Percentiles rank a stretch among this genome's conserved stretches.
phyloP scores from a whole-genome alignment of 2,113 vertebrate genomes.

The Megaceryle maxima region DNA sequence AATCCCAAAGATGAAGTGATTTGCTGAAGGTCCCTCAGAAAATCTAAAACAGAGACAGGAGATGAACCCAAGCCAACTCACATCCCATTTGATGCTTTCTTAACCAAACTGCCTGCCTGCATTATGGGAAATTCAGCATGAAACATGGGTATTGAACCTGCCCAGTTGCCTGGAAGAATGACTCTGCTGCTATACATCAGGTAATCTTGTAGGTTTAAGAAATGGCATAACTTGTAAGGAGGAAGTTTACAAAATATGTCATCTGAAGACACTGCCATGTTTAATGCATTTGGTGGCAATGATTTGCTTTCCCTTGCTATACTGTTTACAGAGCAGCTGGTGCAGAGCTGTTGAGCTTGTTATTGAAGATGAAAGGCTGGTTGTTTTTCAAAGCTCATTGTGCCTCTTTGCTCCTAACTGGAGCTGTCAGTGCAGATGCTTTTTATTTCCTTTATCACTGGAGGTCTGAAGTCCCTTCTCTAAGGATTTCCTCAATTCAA shows the following conservation, averaged over 20 bases:
- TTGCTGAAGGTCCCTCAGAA: not conserved
- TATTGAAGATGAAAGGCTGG: constrained; percentile 65
- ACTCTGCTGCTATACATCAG: not conserved
- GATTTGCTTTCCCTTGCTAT: constrained; percentile 47
- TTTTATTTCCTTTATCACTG: constrained; percentile 56
- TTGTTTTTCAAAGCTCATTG: constrained; percentile 68
- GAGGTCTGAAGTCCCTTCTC: constrained; percentile 57
- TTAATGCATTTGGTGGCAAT: constrained; percentile 56
- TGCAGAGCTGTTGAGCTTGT: constrained; percentile 56
- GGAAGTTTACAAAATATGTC: constrained; percentile 31
- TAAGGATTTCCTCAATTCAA: constrained; percentile 56
- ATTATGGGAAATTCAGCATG: not conserved
- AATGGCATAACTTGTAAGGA: constrained; percentile 27
- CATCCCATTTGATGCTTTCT: not conserved
- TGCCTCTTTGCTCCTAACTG: constrained; percentile 57
- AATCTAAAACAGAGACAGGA: not conserved
- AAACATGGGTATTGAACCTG: not conserved
- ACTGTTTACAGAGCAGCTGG: constrained; percentile 57
- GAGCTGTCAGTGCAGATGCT: constrained; percentile 58
- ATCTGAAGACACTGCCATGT: constrained; percentile 47
- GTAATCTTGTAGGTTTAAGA: constrained; percentile 35
- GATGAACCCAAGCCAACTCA: not conserved
- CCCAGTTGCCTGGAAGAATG: not conserved
- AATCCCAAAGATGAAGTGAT: not conserved
- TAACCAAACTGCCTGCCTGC: not conserved